Evolutionary conservation across 2,888 invertebrate genomes (phyloP).

Genomic region (Plemyria rubiginata): DNA sequence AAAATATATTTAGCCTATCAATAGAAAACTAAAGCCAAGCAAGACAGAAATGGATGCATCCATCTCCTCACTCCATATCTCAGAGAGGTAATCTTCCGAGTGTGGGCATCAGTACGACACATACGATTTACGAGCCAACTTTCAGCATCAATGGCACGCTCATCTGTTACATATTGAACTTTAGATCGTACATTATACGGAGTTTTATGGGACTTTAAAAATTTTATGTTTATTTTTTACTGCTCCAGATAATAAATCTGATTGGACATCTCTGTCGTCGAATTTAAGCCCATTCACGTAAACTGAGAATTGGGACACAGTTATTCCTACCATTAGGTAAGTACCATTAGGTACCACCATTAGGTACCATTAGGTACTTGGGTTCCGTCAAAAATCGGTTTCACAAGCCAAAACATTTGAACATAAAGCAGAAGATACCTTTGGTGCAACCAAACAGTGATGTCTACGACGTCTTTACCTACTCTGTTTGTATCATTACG

Average conservation of each 20-base stretch:
- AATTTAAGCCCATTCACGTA: background rate
- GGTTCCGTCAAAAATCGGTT: background rate
- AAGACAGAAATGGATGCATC: conserved; percentile 16
- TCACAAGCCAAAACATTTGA: background rate
- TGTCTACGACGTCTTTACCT: too few species aligned
- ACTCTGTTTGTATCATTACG: too few species aligned
- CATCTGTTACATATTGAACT: conserved; percentile 56
- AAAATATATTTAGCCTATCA: background rate
- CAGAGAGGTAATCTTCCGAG: conserved; percentile 26
- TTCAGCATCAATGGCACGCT: conserved; percentile 47
- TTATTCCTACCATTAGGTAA: background rate
- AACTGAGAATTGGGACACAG: background rate
- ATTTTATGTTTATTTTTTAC: conserved; percentile 34
- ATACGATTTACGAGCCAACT: conserved; percentile 59
- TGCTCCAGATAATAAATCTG: conserved; percentile 22
- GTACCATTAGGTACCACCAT: background rate
- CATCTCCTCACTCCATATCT: conserved; percentile 28
- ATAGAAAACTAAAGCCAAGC: background rate
- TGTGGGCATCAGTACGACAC: conserved; percentile 47
- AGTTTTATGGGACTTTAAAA: conserved; percentile 44
- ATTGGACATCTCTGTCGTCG: conserved; percentile 10
- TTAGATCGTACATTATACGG: conserved; percentile 44
- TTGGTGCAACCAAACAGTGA: too few species aligned
- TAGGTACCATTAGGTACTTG: background rate
- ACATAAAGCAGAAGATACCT: too few species aligned